These are phyloP conservation scores for Paracentrotus lividus DNA, from an alignment of 53 echinoderm and acorn worm genomes.

Conservation along the genomic window DNA sequence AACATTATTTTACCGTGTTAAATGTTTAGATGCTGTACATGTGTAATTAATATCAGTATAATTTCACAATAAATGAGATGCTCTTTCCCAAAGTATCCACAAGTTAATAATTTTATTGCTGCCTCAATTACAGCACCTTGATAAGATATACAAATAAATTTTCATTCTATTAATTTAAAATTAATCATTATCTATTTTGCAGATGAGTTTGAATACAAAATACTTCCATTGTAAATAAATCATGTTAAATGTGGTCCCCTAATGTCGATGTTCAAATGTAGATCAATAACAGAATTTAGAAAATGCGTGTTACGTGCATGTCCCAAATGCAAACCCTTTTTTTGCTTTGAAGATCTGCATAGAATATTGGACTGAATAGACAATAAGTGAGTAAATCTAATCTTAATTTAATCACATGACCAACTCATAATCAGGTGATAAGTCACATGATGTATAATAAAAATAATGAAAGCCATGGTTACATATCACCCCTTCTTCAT, in stretches of 20 bases:
- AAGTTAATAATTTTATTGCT: background rate
- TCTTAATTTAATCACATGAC: background rate
- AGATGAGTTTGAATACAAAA: background rate
- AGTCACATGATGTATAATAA: background rate
- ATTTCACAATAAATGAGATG: background rate
- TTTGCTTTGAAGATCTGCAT: background rate
- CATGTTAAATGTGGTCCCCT: no score
- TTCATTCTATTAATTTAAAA: background rate
- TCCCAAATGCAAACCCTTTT: background rate
- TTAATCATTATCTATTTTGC: background rate
- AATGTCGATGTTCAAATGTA: no score
- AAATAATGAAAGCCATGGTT: constrained; percentile 29
- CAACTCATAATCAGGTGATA: background rate
- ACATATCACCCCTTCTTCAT: constrained; percentile 8
- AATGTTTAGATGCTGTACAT: constrained; percentile 18
- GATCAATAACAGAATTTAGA: background rate
- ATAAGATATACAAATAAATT: background rate
- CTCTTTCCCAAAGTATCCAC: background rate
- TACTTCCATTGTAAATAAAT: no score
- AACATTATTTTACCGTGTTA: background rate
- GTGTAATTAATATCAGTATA: constrained; percentile 1
- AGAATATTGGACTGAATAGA: background rate
- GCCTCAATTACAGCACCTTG: background rate
- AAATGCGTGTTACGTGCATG: background rate
- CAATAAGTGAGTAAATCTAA: background rate